phyloP scores from a whole-genome alignment of 2,888 invertebrate genomes.

The Pharmacophagus antenor region DNA sequence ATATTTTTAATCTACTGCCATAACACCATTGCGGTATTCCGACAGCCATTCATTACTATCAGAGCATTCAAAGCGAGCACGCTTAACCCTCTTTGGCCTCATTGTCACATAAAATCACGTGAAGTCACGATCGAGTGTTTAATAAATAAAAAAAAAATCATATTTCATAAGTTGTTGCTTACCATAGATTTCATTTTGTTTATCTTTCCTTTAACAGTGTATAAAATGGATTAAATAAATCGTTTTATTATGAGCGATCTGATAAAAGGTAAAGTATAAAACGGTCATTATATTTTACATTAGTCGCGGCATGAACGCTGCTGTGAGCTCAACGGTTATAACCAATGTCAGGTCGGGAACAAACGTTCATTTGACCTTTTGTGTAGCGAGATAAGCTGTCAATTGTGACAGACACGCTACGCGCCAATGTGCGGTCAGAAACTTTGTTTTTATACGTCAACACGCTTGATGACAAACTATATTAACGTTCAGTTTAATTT shows the following conservation, averaged over 20 bases:
- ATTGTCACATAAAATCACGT: too few relatives aligned
- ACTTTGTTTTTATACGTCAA: neutral
- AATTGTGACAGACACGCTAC: neutral
- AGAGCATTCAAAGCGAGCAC: too few relatives aligned
- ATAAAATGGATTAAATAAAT: neutral
- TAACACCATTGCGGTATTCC: too few relatives aligned
- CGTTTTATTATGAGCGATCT: neutral
- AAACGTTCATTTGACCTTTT: constrained; percentile 3
- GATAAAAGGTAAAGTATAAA: neutral
- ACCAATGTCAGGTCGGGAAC: constrained; percentile 1
- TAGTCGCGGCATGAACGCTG: neutral
- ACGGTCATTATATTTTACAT: neutral
- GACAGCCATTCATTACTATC: too few relatives aligned
- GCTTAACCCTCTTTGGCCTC: too few relatives aligned
- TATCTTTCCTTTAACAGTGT: too few relatives aligned
- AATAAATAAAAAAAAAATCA: too few relatives aligned
- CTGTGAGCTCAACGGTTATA: neutral
- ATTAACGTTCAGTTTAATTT: neutral
- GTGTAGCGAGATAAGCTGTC: constrained; percentile 5
- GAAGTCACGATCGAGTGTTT: too few relatives aligned
- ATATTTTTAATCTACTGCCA: too few relatives aligned
- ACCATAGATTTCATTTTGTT: too few relatives aligned
- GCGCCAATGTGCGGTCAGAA: neutral
- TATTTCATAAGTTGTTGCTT: too few relatives aligned
- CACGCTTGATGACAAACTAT: neutral